Percentiles rank a stretch among this genome's conserved stretches.
phyloP scores from a whole-genome alignment of 2,888 invertebrate genomes.

The Periphyllus acericola region DNA sequence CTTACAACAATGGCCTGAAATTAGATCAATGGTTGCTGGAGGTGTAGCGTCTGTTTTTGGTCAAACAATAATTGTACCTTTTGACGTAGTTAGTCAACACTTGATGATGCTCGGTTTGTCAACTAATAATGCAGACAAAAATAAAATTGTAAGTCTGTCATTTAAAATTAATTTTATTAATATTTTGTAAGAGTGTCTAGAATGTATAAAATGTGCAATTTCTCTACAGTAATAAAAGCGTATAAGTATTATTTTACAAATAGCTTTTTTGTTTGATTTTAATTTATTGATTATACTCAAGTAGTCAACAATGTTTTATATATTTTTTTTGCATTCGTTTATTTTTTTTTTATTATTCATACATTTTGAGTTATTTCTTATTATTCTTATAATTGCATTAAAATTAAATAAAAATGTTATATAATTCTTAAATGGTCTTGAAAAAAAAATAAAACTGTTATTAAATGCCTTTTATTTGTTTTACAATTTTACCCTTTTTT shows the following conservation, averaged over 20 bases:
- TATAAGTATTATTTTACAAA: not conserved
- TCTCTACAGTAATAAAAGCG: not conserved
- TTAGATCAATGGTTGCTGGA: constrained; percentile 87
- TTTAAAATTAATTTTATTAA: not conserved
- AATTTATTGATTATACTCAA: not conserved
- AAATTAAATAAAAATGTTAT: no score
- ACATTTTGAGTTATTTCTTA: not conserved
- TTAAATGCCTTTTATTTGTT: not conserved
- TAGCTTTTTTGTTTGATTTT: not conserved
- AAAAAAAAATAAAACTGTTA: not conserved
- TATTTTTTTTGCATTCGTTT: not conserved
- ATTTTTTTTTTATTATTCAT: not conserved
- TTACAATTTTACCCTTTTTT: not conserved
- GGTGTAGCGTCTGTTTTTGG: constrained; percentile 91
- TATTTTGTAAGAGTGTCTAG: not conserved
- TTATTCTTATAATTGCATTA: no score
- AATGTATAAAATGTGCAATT: not conserved
- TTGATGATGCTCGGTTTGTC: constrained; percentile 89
- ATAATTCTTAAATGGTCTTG: no score
- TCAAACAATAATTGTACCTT: constrained; percentile 95
- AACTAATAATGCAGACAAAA: constrained; percentile 11
- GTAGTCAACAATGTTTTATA: no score
- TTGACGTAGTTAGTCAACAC: constrained; percentile 96
- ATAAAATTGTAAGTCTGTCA: constrained; percentile 50
- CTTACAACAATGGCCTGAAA: constrained; percentile 71